Evolutionary conservation across 2,797 vertebrate genomes (phyloP), one percentile per base, ranked within the genome.

Genomic region (Chanos chanos): DNA sequence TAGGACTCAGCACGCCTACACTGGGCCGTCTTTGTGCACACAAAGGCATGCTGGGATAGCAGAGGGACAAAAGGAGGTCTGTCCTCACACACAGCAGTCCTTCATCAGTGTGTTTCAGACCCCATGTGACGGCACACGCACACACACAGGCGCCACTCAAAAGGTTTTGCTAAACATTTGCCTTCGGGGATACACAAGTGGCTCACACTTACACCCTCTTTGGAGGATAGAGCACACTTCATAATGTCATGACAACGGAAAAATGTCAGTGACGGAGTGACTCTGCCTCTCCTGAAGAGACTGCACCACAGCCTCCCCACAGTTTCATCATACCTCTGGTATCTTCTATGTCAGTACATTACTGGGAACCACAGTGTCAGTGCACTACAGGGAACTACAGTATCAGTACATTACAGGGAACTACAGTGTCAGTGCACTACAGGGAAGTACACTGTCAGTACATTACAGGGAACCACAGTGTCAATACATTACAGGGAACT

Each of bases 1-100:
- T 57, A 36, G 28, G 33, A 48, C 24, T 40, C 52, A 48, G 25
- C 34, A 61, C 16, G 21, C 39, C 51, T 64, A 18, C 62, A 72
- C 65, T 72, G 70, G 56, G 65, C 56, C 12, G 53, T 31, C 45
- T 72, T 64, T 72, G 65, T 72, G 40, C 37, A 60, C 50, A 60
- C 25, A 49, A 54, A 71, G n/a, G 37, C 60, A 50, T 55, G 60
- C 49, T 64, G 39, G 60, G 50, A 56, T 47, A 51, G 25, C 9
- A 4, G 36, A 4, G 27, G 55, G 39, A 72, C 70, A 72, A 68
- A 66, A 68, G 60, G 33, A 44, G 19, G 45, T 72, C 60, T 72
- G 56, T 72, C 36, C 22, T 61, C 25, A 21, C 34, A 56, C 62
- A 61, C 57, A 61, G 60, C 15, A 30, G 33, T 18, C 2, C 52